Percentiles rank a stretch among this genome's conserved stretches.
phyloP scores from a whole-genome alignment of 2,888 invertebrate genomes.

The Dynastes grantii region DNA sequence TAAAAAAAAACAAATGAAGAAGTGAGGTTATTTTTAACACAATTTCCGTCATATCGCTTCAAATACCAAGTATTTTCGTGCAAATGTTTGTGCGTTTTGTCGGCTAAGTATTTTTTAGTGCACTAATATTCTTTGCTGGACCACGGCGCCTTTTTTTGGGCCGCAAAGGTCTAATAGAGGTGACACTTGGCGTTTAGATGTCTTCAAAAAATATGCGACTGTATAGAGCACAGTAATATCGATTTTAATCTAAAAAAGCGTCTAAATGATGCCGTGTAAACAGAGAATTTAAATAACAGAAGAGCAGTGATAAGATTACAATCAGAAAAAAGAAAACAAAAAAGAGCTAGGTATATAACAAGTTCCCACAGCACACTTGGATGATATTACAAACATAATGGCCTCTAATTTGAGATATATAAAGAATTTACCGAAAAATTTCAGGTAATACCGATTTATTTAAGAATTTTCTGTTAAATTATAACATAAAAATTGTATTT shows the following conservation, averaged over 20 bases:
- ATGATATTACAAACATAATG: slow-evolving; percentile 59
- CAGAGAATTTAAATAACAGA: slow-evolving; percentile 32
- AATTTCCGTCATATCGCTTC: neutral
- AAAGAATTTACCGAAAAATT: slow-evolving; percentile 61
- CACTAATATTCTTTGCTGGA: neutral
- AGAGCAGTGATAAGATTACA: slow-evolving; percentile 21
- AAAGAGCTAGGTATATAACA: slow-evolving; percentile 1
- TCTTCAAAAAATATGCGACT: slow-evolving; percentile 18
- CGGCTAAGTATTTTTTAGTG: slow-evolving; percentile 13
- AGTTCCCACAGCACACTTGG: neutral
- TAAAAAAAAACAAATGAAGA: slow-evolving; percentile 29
- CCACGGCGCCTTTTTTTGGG: neutral
- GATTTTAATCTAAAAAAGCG: slow-evolving; percentile 35
- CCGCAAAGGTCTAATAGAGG: slow-evolving; percentile 41
- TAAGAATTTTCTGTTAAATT: neutral
- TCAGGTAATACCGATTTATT: slow-evolving; percentile 60
- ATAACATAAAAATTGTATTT: slow-evolving; percentile 37
- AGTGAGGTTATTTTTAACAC: slow-evolving; percentile 43
- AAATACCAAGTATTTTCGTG: slow-evolving; percentile 1
- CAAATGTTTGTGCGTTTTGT: slow-evolving; percentile 9
- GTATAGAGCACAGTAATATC: slow-evolving; percentile 19
- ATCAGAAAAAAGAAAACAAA: neutral
- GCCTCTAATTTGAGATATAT: slow-evolving; percentile 64
- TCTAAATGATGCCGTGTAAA: slow-evolving; percentile 26
- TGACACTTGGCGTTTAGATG: slow-evolving; percentile 18